Conservation (phyloP, 2,797 vertebrate species). For the Thaleichthys pacificus region DNA sequence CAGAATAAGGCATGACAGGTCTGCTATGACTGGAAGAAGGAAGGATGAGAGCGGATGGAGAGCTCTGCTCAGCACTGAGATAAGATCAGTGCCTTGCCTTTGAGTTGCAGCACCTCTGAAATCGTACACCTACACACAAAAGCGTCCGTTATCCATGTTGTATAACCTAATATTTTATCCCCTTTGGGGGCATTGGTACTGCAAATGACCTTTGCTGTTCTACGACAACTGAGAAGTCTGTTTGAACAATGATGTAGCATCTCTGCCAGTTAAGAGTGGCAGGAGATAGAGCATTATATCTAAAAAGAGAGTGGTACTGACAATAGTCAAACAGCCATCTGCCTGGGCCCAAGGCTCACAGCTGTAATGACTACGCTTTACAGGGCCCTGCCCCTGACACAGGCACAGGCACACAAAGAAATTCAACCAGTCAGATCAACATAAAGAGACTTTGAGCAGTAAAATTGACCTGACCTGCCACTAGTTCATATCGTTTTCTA, state of each 20-base stretch:
- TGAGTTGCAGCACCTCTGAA: conserved; percentile 55
- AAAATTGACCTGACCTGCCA: not conserved
- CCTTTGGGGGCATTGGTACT: conserved; percentile 32
- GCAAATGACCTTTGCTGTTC: conserved; percentile 62
- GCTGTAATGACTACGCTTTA: conserved; percentile 40
- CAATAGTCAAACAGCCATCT: conserved; percentile 36
- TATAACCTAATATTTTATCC: conserved; percentile 51
- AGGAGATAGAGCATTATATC: conserved; percentile 42
- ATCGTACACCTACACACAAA: conserved; percentile 68
- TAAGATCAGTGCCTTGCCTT: conserved; percentile 57
- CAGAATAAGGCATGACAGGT: conserved; percentile 36
- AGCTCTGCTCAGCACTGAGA: conserved; percentile 37
- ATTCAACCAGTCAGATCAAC: not conserved
- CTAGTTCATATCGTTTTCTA: too few species aligned
- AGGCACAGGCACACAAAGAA: conserved; percentile 21
- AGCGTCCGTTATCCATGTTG: conserved; percentile 71
- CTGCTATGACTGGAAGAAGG: conserved; percentile 7
- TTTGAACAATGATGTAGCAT: conserved; percentile 10
- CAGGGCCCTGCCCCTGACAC: conserved; percentile 32
- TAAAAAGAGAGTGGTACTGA: conserved; percentile 44
- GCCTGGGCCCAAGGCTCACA: conserved; percentile 42
- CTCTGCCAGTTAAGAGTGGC: conserved; percentile 46
- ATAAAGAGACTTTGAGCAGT: not conserved
- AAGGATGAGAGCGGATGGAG: conserved; percentile 31
- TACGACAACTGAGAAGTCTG: conserved; percentile 49